Evolutionary conservation across 2,113 vertebrate species (phyloP).

Genomic region (Crocuta crocuta): DNA sequence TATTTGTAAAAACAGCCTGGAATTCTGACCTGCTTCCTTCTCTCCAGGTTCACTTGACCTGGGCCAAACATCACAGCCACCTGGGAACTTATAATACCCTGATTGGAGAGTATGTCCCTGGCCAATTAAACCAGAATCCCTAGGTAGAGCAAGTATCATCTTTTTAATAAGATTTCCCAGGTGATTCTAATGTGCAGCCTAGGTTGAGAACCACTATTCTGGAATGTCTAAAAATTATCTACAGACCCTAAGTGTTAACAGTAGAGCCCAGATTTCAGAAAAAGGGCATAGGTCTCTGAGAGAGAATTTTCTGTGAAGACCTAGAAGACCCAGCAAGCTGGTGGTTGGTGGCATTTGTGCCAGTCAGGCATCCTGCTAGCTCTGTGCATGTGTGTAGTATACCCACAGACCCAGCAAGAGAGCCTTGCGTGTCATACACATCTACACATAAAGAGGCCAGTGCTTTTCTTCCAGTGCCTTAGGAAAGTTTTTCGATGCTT

Average conservation of each 20-base stretch:
- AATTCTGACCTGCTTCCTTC: not conserved
- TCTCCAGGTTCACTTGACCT: not conserved
- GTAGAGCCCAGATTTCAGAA: not conserved
- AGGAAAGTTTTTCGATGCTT: not conserved
- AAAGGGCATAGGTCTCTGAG: not conserved
- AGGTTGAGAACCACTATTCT: not conserved
- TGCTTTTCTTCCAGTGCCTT: not conserved
- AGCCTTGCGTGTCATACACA: too few species aligned
- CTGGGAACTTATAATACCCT: not conserved
- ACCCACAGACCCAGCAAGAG: not conserved
- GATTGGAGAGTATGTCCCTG: not conserved
- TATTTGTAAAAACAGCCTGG: not conserved
- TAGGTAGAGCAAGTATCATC: not conserved
- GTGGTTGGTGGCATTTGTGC: too few species aligned
- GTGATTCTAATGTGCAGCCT: not conserved
- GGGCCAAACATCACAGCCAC: not conserved
- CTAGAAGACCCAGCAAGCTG: not conserved
- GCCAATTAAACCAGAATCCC: not conserved
- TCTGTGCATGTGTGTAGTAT: fast-evolving
- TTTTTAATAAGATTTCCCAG: not conserved
- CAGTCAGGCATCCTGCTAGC: not conserved
- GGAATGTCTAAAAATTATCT: not conserved
- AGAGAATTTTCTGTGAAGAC: not conserved
- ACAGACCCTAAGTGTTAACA: not conserved
- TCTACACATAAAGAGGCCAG: not conserved